phyloP scores from a whole-genome alignment of 2,113 vertebrate species.

The Natator depressus region DNA sequence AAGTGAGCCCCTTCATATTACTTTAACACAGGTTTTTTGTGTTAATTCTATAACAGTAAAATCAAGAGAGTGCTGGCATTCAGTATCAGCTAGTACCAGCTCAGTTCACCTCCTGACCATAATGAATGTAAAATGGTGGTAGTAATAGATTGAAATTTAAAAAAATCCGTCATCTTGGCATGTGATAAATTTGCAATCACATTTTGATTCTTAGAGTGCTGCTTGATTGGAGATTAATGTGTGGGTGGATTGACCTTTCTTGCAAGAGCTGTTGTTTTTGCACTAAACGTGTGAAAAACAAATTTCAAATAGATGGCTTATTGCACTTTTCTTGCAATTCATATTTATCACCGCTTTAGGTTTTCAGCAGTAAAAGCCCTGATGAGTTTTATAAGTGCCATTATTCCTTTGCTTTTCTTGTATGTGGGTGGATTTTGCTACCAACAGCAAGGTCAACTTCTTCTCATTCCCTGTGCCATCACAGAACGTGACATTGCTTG shows the following conservation, averaged over 20 bases:
- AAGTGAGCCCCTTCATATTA: neutral
- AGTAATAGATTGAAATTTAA: conserved; percentile 62
- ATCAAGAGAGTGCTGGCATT: conserved; percentile 62
- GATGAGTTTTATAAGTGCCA: conserved; percentile 38
- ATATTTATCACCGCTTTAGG: conserved; percentile 65
- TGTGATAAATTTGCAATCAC: conserved; percentile 74
- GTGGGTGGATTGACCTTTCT: conserved; percentile 75
- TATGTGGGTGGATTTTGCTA: conserved; percentile 23
- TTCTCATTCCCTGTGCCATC: conserved; percentile 43
- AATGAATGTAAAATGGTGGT: conserved; percentile 70
- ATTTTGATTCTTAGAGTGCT: conserved; percentile 77
- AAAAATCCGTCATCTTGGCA: conserved; percentile 71
- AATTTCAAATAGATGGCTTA: conserved; percentile 74
- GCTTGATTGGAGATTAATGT: conserved; percentile 76
- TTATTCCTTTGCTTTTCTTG: conserved; percentile 6
- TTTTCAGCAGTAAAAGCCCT: conserved; percentile 34
- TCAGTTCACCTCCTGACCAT: conserved; percentile 57
- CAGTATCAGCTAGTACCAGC: conserved; percentile 46
- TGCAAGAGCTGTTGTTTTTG: conserved; percentile 73
- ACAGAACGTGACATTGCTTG: neutral
- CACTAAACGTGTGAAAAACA: conserved; percentile 80
- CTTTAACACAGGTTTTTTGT: conserved; percentile 19
- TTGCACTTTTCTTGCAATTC: conserved; percentile 72
- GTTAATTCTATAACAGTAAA: conserved; percentile 50
- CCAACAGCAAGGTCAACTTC: conserved; percentile 43